Percentiles rank a stretch among this genome's conserved stretches.
Conservation (phyloP, 2,797 vertebrate genomes). For the Sebastes cheni region DNA sequence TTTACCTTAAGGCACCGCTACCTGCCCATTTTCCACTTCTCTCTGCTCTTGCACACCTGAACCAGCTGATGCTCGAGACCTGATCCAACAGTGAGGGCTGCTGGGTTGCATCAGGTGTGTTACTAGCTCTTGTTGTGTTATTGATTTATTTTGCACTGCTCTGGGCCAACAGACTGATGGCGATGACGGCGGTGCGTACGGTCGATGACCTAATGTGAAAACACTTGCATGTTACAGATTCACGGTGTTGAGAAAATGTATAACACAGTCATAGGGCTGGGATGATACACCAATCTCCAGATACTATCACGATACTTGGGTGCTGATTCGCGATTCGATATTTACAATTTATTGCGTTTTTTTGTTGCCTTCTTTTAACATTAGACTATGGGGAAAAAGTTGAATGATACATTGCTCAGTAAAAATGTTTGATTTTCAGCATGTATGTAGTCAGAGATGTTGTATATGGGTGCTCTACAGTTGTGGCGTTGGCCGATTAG, state of each 20-base stretch:
- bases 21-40: background rate
- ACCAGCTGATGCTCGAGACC: background rate
- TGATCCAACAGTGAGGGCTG: background rate
- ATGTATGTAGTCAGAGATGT: too few relatives aligned
- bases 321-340: too few relatives aligned
- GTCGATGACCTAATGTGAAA: background rate
- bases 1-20: background rate
- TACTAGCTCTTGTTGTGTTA: background rate
- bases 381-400: too few relatives aligned
- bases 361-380: too few relatives aligned
- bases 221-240: background rate
- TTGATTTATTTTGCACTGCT: background rate
- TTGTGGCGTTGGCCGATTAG: too few relatives aligned
- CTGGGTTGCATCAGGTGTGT: background rate
- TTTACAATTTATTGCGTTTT: too few relatives aligned
- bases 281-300: too few relatives aligned
- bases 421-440: too few relatives aligned
- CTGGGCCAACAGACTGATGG: background rate
- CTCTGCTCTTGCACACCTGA: background rate
- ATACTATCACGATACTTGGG: too few relatives aligned
- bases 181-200: accelerated
- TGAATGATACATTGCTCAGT: too few relatives aligned
- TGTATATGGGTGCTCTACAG: too few relatives aligned
- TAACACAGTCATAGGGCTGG: too few relatives aligned
- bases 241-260: background rate